A percentile compares a stretch with the other conserved stretches of the same genome.
These are phyloP conservation scores for Cephus cinctus DNA, from an alignment of 1,140 invertebrate genomes.

Conservation along the genomic window DNA sequence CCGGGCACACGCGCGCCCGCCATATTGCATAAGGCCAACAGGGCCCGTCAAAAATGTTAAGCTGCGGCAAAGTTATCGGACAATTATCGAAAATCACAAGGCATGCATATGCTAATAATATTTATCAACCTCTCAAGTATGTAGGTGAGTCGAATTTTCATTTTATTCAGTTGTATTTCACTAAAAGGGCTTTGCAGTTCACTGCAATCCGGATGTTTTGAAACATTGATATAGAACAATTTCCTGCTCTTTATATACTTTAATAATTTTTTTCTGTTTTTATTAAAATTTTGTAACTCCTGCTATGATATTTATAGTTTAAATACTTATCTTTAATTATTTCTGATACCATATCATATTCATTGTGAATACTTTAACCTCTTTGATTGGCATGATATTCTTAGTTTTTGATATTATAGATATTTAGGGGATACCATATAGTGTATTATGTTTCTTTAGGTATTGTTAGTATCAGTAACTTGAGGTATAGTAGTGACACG, in stretches of 20 bases:
- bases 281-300: background rate
- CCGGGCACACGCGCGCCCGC: conserved; percentile 23
- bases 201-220: too few species aligned
- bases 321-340: background rate
- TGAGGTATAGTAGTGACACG: conserved; percentile 29
- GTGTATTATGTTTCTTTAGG: conserved; percentile 21
- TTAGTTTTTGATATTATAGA: too few species aligned
- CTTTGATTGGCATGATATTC: too few species aligned
- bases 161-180: background rate
- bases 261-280: background rate
- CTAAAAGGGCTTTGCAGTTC: too few species aligned
- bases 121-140: conserved; percentile 18
- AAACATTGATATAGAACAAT: too few species aligned
- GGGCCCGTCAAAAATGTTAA: conserved; percentile 31
- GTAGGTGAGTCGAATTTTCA: conserved; percentile 18
- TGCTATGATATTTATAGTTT: too few species aligned
- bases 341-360: background rate
- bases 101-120: conserved; percentile 18
- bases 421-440: background rate
- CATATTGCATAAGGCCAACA: conserved; percentile 38
- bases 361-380: background rate
- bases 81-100: conserved; percentile 30
- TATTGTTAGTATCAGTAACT: conserved; percentile 27
- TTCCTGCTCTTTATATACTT: too few species aligned
- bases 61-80: conserved; percentile 27